These are phyloP conservation scores for Catocala fraxini DNA, from an alignment of 2,888 invertebrate species.

Conservation along the genomic window DNA sequence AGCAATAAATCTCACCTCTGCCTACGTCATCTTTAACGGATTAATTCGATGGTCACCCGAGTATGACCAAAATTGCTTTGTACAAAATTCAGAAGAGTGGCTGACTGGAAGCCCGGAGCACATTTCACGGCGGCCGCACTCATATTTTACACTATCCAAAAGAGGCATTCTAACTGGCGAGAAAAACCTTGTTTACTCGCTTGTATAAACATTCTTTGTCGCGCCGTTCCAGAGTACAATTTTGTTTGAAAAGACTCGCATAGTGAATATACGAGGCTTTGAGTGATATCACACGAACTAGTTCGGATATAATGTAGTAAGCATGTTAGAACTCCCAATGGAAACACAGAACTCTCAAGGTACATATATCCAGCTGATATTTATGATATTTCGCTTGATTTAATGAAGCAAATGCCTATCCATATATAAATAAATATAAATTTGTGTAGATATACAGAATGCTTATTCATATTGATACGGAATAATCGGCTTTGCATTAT, in stretches of 20 bases:
- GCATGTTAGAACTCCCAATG: conserved; percentile 21
- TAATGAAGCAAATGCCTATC: too few relatives aligned
- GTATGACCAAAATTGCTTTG: conserved; percentile 49
- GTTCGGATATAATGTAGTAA: conserved; percentile 59
- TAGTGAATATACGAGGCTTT: conserved; percentile 46
- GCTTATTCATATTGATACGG: too few relatives aligned
- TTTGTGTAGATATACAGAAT: too few relatives aligned
- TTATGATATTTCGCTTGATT: neutral
- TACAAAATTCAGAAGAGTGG: conserved; percentile 62
- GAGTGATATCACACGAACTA: conserved; percentile 60
- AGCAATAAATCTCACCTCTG: conserved; percentile 28
- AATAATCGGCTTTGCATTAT: neutral
- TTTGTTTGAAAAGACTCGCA: conserved; percentile 44
- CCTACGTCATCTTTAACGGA: conserved; percentile 40
- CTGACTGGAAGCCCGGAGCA: conserved; percentile 71
- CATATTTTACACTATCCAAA: conserved; percentile 79
- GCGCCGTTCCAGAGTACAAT: conserved; percentile 57
- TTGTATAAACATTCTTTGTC: conserved; percentile 63
- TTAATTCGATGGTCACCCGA: conserved; percentile 37
- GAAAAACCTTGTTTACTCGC: conserved; percentile 48
- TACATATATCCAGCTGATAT: conserved; percentile 12
- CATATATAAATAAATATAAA: too few relatives aligned
- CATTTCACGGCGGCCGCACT: conserved; percentile 81
- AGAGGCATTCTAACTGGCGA: conserved; percentile 62
- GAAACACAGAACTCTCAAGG: conserved; percentile 7